A percentile compares a stretch with the other conserved stretches of the same genome.
These are phyloP conservation scores for Chaitophorus viminalis DNA, from an alignment of 2,888 invertebrate species.

Conservation along the genomic window DNA sequence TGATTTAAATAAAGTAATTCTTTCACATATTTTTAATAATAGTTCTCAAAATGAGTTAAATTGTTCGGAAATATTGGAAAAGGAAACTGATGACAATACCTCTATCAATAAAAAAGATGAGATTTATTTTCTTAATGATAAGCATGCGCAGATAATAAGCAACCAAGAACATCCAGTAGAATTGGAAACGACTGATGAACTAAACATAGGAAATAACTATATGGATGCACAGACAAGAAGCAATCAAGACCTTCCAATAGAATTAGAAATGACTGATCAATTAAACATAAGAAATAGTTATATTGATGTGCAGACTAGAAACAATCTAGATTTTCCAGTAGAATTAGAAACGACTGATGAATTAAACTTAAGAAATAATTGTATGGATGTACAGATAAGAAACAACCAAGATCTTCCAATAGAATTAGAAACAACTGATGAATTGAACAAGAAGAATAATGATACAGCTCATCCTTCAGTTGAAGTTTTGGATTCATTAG, in stretches of 20 bases:
- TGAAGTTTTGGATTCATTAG: too few species aligned
- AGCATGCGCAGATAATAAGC: neutral
- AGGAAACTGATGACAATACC: neutral
- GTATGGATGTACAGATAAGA: neutral
- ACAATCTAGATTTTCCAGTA: neutral
- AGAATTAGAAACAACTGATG: neutral
- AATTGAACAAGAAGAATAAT: neutral
- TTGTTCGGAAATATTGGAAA: neutral
- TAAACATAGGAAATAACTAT: neutral
- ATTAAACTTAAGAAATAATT: neutral
- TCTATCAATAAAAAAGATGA: neutral
- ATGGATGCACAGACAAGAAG: neutral
- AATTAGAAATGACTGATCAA: neutral
- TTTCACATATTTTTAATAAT: neutral
- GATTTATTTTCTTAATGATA: neutral
- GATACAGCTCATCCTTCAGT: neutral
- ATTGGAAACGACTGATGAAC: neutral
- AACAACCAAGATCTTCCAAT: neutral
- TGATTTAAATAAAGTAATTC: constrained; percentile 3
- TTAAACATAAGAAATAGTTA: neutral
- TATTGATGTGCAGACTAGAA: neutral
- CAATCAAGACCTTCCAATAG: neutral
- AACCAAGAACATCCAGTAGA: neutral
- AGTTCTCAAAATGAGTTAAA: neutral
- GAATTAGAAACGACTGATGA: neutral